Conservation (phyloP, 2,888 invertebrate genomes). For the Hypselothyrea guttata region DNA sequence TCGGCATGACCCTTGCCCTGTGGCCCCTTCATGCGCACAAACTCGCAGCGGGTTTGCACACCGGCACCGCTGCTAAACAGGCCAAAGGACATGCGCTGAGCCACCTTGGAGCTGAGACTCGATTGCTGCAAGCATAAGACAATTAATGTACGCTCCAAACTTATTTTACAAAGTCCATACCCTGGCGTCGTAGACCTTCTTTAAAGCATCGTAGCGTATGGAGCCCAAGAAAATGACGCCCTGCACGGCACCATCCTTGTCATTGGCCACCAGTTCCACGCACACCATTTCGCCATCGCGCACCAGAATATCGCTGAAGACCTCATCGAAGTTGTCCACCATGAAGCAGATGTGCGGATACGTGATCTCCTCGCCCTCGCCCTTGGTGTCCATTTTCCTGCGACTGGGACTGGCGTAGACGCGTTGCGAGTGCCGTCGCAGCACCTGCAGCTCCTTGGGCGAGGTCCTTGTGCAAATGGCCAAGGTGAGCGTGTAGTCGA, state of each 20-base stretch:
- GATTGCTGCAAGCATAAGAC: conserved; percentile 86
- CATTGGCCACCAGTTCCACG: conserved; percentile 97
- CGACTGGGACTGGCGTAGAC: conserved; percentile 99
- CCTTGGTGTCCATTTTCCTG: conserved; percentile 98
- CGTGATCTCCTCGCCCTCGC: conserved; percentile 98
- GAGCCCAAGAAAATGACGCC: conserved; percentile 98
- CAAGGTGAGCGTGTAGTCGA: conserved; percentile 98
- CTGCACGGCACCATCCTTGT: conserved; percentile 92
- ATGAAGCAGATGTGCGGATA: conserved; percentile 99
- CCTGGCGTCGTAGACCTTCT: conserved; percentile 97
- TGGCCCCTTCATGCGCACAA: conserved; percentile 99
- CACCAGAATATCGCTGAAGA: conserved; percentile 97
- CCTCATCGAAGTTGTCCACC: conserved; percentile 99
- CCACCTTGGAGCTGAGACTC: conserved; percentile 95
- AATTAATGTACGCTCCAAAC: too few relatives aligned
- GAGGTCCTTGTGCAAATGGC: conserved; percentile 99
- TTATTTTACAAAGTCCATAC: conserved; percentile 85
- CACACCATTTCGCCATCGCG: conserved; percentile 99
- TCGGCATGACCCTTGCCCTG: conserved; percentile 98
- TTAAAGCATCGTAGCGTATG: conserved; percentile 97
- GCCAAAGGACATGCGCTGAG: conserved; percentile 97
- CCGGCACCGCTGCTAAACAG: conserved; percentile 89
- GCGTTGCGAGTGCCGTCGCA: conserved; percentile 94
- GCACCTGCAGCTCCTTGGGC: conserved; percentile 97
- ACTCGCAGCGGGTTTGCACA: conserved; percentile 93